Evolutionary conservation across 2,113 vertebrate species (phyloP), one percentile per base, ranked within the genome.

Genomic region (Mesitornis unicolor): DNA sequence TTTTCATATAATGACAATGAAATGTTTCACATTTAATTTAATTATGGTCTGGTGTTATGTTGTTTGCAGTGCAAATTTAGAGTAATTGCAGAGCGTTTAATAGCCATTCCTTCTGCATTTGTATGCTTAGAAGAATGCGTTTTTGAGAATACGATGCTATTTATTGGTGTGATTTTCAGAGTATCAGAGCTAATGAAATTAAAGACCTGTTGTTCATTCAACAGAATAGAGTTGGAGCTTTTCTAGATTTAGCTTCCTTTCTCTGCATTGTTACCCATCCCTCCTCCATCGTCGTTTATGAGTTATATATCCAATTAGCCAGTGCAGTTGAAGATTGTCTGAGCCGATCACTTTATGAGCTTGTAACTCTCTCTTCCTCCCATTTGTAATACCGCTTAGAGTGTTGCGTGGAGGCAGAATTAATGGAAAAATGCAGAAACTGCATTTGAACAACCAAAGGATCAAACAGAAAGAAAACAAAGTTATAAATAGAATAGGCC

Each of bases 401-500:
- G 45, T 76, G 38, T 63, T 92, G 24, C 43, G 25, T 4, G 1
- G 22, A 88, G 50, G 28, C 43, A 75, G 60, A 92, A 85, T 87
- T 84, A 84, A 75, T 78, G 69, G 35, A 17, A 92, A 90, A 89
- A 81, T 70, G 79, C 50, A 91, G 84, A 83, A 90, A 56, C 59
- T 69, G 38, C 35, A 40, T 83, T 80, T 84, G 54, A 91, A 91
- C 76, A 93, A 90, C 38, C 1, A 1, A 70, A 85, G 15, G 29
- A 90, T 92, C 50, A 92, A 87, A 78, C 56, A 77, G 59, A 68
- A 96, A 69, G 57, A 75, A 84, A 92, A 48, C 51, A 60, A 59
- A 88, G 73, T 93, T 96, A 94, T 95, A 95, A 96, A 77, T 84
- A 85, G 90, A 93, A 61, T 33, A 73, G 38, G 67, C 79, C 74